A percentile compares a stretch with the other conserved stretches of the same genome.
phyloP scores from a whole-genome alignment of 1,140 invertebrate genomes.

The Rhyzopertha dominica region DNA sequence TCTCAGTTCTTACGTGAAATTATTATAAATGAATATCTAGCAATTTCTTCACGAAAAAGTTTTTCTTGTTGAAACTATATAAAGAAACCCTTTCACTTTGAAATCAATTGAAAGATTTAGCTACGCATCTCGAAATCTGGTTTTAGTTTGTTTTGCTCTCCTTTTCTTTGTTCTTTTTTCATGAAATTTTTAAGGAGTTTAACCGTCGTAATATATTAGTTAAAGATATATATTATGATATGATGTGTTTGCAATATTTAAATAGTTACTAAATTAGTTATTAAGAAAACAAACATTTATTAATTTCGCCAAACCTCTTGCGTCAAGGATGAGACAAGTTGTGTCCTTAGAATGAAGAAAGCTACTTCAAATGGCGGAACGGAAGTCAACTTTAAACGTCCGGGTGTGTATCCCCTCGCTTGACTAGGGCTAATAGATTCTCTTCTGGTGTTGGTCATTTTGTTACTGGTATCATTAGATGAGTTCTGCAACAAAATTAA shows the following conservation, averaged over 20 bases:
- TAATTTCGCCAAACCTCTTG: conserved; percentile 31
- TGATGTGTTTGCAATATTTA: background rate
- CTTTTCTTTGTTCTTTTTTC: background rate
- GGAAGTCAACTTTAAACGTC: conserved; percentile 28
- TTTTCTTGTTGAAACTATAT: no score
- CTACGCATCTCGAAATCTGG: background rate
- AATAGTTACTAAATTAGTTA: background rate
- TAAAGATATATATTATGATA: background rate
- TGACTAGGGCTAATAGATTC: conserved; percentile 33
- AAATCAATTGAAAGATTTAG: no score
- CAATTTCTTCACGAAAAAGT: no score
- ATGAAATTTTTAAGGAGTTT: background rate
- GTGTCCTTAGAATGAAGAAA: conserved; percentile 35
- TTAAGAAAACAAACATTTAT: conserved; percentile 4
- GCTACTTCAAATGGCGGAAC: conserved; percentile 37
- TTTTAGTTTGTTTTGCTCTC: background rate
- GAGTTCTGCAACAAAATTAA: no score
- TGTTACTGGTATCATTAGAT: no score
- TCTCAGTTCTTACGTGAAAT: no score
- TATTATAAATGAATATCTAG: no score
- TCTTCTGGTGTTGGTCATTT: no score
- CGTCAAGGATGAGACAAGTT: conserved; percentile 35
- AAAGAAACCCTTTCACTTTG: no score
- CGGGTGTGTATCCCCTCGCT: conserved; percentile 27
- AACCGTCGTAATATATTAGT: background rate